A percentile compares a stretch with the other conserved stretches of the same genome.
Conservation (phyloP, 1,140 invertebrate species). For the Drosophila athabasca region DNA sequence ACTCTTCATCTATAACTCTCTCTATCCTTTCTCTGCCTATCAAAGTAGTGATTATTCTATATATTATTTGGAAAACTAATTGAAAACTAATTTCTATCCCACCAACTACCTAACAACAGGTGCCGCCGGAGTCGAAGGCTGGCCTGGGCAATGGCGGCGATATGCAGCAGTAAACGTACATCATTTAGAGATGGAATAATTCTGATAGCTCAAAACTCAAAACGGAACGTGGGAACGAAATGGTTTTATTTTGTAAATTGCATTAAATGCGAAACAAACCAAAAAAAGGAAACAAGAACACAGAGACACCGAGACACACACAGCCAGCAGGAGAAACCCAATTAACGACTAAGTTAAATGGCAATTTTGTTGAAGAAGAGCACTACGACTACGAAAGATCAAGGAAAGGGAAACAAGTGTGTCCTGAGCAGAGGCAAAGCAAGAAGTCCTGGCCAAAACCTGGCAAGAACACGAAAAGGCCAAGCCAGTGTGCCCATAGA, state of each 20-base stretch:
- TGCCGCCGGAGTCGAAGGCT: conserved; percentile 89
- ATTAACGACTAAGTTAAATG: conserved; percentile 49
- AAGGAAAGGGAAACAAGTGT: too few species aligned
- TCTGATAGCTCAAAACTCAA: conserved; percentile 48
- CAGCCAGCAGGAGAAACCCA: conserved; percentile 2
- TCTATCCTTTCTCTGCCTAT: conserved; percentile 28
- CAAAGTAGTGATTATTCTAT: conserved; percentile 2
- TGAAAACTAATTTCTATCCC: conserved; percentile 9
- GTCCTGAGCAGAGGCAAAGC: neutral
- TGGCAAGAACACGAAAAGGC: conserved; percentile 19
- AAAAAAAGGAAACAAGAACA: conserved; percentile 4
- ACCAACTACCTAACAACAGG: conserved; percentile 69
- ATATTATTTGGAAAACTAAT: conserved; percentile 48
- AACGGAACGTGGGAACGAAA: conserved; percentile 53
- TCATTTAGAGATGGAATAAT: conserved; percentile 41
- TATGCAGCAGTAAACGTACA: conserved; percentile 71
- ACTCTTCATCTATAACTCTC: neutral
- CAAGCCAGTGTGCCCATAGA: conserved; percentile 37
- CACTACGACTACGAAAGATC: neutral
- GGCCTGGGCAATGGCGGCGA: conserved; percentile 88
- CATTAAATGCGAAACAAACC: conserved; percentile 55
- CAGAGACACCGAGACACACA: conserved; percentile 18
- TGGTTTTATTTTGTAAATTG: conserved; percentile 66
- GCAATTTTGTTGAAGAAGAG: conserved; percentile 66
- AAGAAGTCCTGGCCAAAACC: neutral